Evolutionary conservation across 2,888 invertebrate species (phyloP).

Genomic region (Athalia cordata): DNA sequence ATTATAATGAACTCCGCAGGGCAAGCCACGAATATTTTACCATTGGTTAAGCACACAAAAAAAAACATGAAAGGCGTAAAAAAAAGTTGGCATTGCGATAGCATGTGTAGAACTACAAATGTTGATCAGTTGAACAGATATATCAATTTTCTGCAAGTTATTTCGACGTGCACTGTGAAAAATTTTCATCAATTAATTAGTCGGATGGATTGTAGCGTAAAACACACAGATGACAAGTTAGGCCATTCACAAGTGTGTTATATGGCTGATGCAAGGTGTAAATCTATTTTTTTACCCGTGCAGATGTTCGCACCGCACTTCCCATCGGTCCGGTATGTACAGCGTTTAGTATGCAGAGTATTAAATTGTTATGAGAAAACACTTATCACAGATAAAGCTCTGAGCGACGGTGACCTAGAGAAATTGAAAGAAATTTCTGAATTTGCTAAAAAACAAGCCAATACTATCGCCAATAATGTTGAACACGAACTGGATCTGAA

Average conservation of each 20-base stretch:
- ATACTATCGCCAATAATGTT: constrained; percentile 12
- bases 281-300: constrained; percentile 49
- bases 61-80: neutral
- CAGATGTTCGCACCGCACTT: constrained; percentile 51
- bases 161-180: neutral
- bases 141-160: neutral
- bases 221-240: neutral
- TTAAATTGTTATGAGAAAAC: constrained; percentile 7
- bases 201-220: neutral
- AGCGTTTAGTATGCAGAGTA: constrained; percentile 46
- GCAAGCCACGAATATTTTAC: neutral
- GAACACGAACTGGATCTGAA: constrained; percentile 41
- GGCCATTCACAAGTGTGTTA: constrained; percentile 45
- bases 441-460: constrained; percentile 28
- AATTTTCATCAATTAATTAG: neutral
- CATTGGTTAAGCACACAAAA: neutral
- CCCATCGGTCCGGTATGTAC: constrained; percentile 47
- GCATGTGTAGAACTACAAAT: neutral
- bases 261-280: constrained; percentile 44
- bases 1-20: neutral
- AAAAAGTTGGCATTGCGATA: neutral
- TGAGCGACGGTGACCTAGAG: constrained; percentile 33
- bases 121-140: neutral
- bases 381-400: constrained; percentile 42
- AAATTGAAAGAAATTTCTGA: constrained; percentile 15